Evolutionary conservation across 2,113 vertebrate species (phyloP).

Genomic region (Tachysurus vachellii): DNA sequence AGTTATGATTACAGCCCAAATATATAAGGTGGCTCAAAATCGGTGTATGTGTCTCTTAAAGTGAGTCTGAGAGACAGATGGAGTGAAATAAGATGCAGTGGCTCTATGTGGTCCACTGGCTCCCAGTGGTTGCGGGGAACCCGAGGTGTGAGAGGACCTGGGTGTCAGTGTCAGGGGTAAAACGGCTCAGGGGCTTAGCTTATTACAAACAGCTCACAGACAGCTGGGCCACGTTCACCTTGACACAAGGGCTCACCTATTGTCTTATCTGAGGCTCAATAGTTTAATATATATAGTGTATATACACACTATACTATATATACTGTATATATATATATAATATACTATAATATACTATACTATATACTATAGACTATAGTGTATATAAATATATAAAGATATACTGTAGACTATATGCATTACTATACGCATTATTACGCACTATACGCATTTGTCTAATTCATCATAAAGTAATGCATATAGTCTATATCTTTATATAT

Average conservation of each 20-base stretch:
- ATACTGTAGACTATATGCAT: no score
- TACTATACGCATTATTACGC: not conserved
- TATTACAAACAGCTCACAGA: constrained; percentile 67
- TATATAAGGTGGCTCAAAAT: not conserved
- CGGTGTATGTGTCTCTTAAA: not conserved
- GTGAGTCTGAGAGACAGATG: not conserved
- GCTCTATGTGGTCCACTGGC: constrained; percentile 40
- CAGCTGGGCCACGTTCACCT: constrained; percentile 55
- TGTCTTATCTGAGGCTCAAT: not conserved
- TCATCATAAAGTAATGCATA: no score
- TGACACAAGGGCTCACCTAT: constrained; percentile 48
- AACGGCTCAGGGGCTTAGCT: constrained; percentile 75
- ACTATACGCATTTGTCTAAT: no score
- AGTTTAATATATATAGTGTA: not conserved
- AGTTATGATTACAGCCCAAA: not conserved
- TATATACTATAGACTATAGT: no score
- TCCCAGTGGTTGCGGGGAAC: constrained; percentile 26
- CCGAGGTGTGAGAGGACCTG: constrained; percentile 65
- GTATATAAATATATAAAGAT: no score
- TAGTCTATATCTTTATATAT: no score
- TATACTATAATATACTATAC: no score
- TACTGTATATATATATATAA: no score
- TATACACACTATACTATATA: no score
- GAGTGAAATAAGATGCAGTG: not conserved
- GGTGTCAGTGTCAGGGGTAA: constrained; percentile 65